Evolutionary conservation across 2,797 vertebrate genomes (phyloP), one percentile per base, ranked within the genome.

Genomic region (Parauchenoglanis ngamensis): DNA sequence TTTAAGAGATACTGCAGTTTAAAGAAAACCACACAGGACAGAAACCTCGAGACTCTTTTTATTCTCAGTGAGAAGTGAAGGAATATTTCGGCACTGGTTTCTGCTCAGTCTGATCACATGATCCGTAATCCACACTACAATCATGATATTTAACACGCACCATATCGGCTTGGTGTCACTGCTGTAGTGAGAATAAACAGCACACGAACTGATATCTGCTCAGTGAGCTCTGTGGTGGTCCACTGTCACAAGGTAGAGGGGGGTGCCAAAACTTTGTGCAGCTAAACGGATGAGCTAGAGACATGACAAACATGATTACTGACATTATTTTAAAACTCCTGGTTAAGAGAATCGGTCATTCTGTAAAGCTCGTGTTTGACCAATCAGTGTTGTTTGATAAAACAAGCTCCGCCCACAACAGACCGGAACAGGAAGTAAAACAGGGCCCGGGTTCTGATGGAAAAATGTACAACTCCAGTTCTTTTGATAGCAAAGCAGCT

Each of bases 1-100:
- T 92, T 95, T 93, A 91, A 95, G 88, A 94, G 90, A 96, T 94
- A 94, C 89, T 88, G 85, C 90, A 81, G 85, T 85, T 87, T 87
- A 92, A 90, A 85, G 56, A 92, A 92, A 93, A 65, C 85, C 92
- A 89, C 85, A 91, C 68, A 76, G 91, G 75, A 88, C 89, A 79
- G 87, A 80, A 73, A 87, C 90, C 75, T 88, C 23, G 87, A 89
- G 89, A 49, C 49, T 76, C 23, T 23, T 82, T 63, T 28, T 80
- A 35, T 63, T 88, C 49, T 7, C 46, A 52, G 76, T 78, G 52
- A 35, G 49, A 77, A 77, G 25, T 31, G 49, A 54, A 78, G 76
- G 15, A 52, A 46, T 5, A 1, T 73, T 46, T 76, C 46, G 15
- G 46, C 44, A n/a, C 35, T 44, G 4, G 1, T 21, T 35, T 40